Conservation (phyloP, 2,888 invertebrate genomes). For the Aphodius granarius region DNA sequence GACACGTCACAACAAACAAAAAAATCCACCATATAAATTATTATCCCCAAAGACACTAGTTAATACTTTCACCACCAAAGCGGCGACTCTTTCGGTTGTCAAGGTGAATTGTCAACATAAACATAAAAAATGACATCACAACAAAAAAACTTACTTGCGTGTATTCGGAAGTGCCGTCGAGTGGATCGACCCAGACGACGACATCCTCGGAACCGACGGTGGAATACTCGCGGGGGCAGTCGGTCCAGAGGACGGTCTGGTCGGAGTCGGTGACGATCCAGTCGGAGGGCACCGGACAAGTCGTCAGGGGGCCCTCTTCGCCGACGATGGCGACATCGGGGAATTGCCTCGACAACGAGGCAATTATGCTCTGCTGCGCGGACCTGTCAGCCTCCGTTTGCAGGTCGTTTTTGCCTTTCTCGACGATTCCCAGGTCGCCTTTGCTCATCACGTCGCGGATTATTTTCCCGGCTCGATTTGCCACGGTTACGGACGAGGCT, state of each 20-base stretch:
- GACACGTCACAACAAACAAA: no score
- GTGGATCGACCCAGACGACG: conserved; percentile 96
- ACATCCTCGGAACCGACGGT: conserved; percentile 77
- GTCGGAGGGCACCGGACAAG: conserved; percentile 70
- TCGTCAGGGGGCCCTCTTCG: conserved; percentile 75
- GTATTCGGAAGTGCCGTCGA: conserved; percentile 98
- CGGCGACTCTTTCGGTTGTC: no score
- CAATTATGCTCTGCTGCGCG: conserved; percentile 91
- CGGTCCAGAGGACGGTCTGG: conserved; percentile 56
- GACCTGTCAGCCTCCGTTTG: conserved; percentile 98
- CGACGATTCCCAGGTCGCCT: conserved; percentile 89
- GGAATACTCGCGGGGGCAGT: conserved; percentile 70
- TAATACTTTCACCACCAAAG: no score
- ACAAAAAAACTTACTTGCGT: conserved; percentile 69
- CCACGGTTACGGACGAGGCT: conserved; percentile 78
- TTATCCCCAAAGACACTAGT: no score
- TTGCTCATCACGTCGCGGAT: conserved; percentile 88
- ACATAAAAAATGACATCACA: background rate
- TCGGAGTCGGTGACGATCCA: conserved; percentile 77
- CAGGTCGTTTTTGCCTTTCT: conserved; percentile 92
- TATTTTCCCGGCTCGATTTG: conserved; percentile 83
- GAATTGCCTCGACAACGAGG: conserved; percentile 81
- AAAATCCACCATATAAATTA: no score
- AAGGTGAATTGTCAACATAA: no score
- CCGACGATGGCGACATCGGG: conserved; percentile 85